Conservation (phyloP, 2,888 invertebrate species). For the Pachydiplax longipennis region DNA sequence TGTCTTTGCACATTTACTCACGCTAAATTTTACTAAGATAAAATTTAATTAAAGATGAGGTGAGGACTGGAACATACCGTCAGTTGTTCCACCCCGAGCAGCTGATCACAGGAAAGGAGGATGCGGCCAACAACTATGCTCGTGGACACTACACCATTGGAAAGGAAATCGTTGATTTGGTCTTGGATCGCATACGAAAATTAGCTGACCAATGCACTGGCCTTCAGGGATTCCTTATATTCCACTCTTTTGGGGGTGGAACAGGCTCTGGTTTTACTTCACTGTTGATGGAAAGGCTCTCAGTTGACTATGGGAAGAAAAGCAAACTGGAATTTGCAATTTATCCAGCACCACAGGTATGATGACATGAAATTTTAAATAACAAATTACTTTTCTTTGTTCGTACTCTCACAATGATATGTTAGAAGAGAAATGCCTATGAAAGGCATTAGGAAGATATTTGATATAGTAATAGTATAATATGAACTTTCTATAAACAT, state of each 20-base stretch:
- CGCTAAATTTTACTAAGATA: no score
- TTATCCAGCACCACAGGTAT: constrained; percentile 85
- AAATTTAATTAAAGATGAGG: constrained; percentile 72
- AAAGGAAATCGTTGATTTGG: constrained; percentile 91
- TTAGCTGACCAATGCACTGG: constrained; percentile 92
- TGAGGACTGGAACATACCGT: constrained; percentile 91
- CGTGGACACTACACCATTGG: constrained; percentile 98
- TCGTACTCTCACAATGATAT: no score
- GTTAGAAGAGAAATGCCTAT: no score
- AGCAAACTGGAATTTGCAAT: constrained; percentile 95
- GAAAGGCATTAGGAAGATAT: no score
- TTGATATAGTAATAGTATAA: no score
- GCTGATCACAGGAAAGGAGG: constrained; percentile 95
- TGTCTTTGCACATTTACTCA: no score
- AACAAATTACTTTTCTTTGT: no score
- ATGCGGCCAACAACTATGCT: constrained; percentile 97
- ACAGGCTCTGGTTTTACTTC: constrained; percentile 97
- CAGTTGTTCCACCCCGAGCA: constrained; percentile 98
- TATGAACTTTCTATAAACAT: background rate
- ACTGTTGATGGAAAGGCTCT: constrained; percentile 94
- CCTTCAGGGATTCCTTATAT: constrained; percentile 91
- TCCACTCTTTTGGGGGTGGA: constrained; percentile 94
- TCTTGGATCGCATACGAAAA: constrained; percentile 86
- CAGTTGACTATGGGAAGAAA: constrained; percentile 96
- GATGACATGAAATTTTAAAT: background rate